These are phyloP conservation scores for Antechinus flavipes DNA, from an alignment of 2,113 vertebrate genomes.

Conservation along the genomic window DNA sequence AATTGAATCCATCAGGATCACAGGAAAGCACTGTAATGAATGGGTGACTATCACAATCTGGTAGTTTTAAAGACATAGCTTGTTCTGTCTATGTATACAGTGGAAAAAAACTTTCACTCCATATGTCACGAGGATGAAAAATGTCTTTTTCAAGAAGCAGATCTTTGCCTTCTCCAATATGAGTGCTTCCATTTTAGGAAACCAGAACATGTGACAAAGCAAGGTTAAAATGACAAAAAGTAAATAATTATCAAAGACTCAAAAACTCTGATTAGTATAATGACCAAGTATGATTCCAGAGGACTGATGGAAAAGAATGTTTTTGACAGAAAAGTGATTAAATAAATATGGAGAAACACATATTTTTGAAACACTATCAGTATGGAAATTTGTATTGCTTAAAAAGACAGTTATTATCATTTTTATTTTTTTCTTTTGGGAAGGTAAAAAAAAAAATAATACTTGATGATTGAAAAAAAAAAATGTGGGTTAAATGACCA, in stretches of 20 bases:
- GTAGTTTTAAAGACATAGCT: neutral
- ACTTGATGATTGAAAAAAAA: neutral
- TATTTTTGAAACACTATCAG: neutral
- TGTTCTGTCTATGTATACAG: neutral
- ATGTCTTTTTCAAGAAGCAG: neutral
- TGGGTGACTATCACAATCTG: neutral
- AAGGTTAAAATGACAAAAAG: neutral
- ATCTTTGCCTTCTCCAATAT: neutral
- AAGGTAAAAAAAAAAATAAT: neutral
- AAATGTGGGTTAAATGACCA: neutral
- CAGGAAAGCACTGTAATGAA: neutral
- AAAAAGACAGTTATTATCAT: neutral
- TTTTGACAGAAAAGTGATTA: neutral
- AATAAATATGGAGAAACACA: neutral
- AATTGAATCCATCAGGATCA: neutral
- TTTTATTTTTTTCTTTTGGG: neutral
- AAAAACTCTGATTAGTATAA: neutral
- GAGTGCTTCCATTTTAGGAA: neutral
- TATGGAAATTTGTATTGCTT: neutral
- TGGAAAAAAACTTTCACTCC: neutral
- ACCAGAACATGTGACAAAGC: neutral
- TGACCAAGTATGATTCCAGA: neutral
- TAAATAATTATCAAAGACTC: neutral
- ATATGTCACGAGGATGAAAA: neutral
- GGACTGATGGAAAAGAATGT: neutral